Percentiles rank a stretch among this genome's conserved stretches.
Evolutionary conservation across 2,113 vertebrate species (phyloP).

Genomic region (Sinocyclocheilus grahami): DNA sequence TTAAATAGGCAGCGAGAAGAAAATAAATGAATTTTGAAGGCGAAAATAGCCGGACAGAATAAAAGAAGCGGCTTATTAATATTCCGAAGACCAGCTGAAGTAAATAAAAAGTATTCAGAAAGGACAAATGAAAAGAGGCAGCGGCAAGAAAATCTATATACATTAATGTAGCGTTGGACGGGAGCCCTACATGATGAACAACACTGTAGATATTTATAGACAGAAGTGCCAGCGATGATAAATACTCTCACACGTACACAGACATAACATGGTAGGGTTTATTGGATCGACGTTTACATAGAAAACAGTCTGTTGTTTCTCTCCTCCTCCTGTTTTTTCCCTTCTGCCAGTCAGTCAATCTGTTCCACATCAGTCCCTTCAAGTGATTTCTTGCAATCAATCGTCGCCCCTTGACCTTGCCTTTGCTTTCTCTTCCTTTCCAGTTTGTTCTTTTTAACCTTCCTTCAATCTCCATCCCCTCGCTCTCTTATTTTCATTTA

Average conservation of each 20-base stretch:
- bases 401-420: constrained; percentile 23
- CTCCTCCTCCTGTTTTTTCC: constrained; percentile 55
- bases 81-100: constrained; percentile 50
- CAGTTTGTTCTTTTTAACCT: constrained; percentile 58
- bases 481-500: constrained; percentile 55
- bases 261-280: constrained; percentile 67
- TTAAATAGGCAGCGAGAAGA: constrained; percentile 55
- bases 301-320: constrained; percentile 67
- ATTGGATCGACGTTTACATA: constrained; percentile 75
- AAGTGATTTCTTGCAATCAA: constrained; percentile 69
- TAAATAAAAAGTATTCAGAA: constrained; percentile 43
- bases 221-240: constrained; percentile 58
- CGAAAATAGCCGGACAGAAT: constrained; percentile 62
- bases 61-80: constrained; percentile 61
- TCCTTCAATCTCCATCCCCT: constrained; percentile 15
- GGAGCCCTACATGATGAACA: constrained; percentile 47
- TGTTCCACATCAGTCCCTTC: constrained; percentile 54
- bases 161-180: constrained; percentile 57
- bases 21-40: constrained; percentile 66
- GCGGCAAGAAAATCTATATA: constrained; percentile 59
- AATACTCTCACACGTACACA: constrained; percentile 54
- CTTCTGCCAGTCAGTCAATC: constrained; percentile 39
- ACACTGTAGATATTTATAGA: constrained; percentile 58
- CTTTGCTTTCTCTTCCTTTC: constrained; percentile 76
- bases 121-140: constrained; percentile 32